Evolutionary conservation across 2,113 vertebrate genomes (phyloP).

Genomic region (Callipepla californica): DNA sequence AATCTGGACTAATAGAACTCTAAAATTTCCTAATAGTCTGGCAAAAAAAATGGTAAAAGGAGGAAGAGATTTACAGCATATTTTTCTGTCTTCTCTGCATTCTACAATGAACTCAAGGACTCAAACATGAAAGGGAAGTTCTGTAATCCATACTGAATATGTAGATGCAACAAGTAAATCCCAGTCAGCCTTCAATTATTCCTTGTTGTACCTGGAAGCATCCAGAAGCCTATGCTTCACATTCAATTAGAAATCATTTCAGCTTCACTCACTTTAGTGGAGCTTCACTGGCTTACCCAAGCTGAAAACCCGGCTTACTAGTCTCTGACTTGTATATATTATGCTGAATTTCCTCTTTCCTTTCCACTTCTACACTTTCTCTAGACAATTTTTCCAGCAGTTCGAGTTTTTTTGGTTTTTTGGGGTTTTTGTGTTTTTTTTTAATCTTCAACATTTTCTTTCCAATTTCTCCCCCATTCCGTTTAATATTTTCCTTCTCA

Average conservation of each 20-base stretch:
- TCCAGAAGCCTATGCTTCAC: background rate
- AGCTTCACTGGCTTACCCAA: background rate
- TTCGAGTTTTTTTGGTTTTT: background rate
- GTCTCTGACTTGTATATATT: background rate
- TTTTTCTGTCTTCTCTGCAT: background rate
- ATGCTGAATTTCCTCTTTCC: constrained; percentile 31
- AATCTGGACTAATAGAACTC: background rate
- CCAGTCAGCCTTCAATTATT: background rate
- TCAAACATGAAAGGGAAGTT: background rate
- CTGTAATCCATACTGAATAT: background rate
- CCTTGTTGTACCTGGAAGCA: background rate
- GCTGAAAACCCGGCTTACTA: background rate
- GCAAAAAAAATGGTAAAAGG: background rate
- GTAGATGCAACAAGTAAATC: background rate
- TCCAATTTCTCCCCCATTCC: background rate
- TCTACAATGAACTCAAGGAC: background rate
- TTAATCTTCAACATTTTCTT: background rate
- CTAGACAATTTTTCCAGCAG: constrained; percentile 20
- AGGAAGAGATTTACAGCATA: background rate
- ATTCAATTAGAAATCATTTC: background rate
- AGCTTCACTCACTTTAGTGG: background rate
- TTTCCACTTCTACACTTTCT: constrained; percentile 41
- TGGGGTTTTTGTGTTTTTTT: background rate
- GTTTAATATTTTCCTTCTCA: background rate
- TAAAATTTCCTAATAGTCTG: background rate